phyloP scores from a whole-genome alignment of 2,113 vertebrate genomes.

The Pelecanoides urinatrix region DNA sequence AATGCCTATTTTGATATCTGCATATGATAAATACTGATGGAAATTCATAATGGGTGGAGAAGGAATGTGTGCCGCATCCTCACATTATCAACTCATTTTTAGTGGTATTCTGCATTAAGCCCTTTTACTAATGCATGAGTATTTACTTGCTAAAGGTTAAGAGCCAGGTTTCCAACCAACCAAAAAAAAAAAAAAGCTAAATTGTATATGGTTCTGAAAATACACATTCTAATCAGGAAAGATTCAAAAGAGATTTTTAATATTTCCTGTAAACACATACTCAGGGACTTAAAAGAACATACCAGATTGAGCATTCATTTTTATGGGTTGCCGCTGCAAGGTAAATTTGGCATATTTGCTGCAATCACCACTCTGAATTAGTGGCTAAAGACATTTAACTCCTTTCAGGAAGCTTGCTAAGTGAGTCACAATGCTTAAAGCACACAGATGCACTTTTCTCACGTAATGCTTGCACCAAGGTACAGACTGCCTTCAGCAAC shows the following conservation, averaged over 20 bases:
- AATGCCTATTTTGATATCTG: neutral
- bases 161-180: neutral
- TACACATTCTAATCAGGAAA: neutral
- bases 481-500: neutral
- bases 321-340: neutral
- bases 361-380: neutral
- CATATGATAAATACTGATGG: neutral
- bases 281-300: neutral
- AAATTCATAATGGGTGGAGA: neutral
- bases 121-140: neutral
- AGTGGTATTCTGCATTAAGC: neutral
- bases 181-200: no score
- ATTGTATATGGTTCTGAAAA: neutral
- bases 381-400: neutral
- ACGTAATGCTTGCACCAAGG: fast-evolving
- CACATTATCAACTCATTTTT: neutral
- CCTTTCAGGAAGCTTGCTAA: neutral
- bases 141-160: neutral
- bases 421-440: neutral
- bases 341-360: neutral
- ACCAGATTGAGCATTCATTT: neutral
- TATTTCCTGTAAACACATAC: neutral
- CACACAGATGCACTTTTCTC: neutral
- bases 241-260: neutral
- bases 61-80: neutral